Evolutionary conservation across 1,140 invertebrate species (phyloP), one percentile per base, ranked within the genome.

Genomic region (Parapsyche elsis): DNA sequence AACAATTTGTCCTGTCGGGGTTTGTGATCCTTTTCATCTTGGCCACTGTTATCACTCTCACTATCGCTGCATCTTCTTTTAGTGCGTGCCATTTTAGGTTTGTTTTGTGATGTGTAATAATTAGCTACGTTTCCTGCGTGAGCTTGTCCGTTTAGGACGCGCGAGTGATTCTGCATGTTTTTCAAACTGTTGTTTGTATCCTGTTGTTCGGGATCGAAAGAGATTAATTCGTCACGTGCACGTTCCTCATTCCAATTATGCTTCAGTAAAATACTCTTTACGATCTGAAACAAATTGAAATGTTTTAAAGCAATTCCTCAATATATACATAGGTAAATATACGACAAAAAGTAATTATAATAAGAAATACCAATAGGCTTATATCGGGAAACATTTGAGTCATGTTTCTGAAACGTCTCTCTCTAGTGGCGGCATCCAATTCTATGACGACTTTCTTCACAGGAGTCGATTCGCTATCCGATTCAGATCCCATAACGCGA

Each of bases 371-470:
- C 79, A 87, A 76, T 5, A 85, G 84, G 71, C 86, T 85, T 78
- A 89, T 85, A 81, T 89, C 88, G 5, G 88, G 88, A 76, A 89
- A 89, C 88, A 89, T 89, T 85, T 88, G 85, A 53, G 86, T 71
- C 88, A 89, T 89, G 79, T 89, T 89, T 79, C 85, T 84, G 77
- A 89, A 87, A 53, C 88, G 84, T 49, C 88, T 85, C 75, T 89
- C 87, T 77, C 87, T 88, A 5, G 88, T 83, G 44, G 86, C 84
- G 12, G 87, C 85, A 14, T 87, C 88, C 0, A 89, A 80, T 0
- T 85, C 79, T 9, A 59, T 23, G 0, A 81, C 82, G 7, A 84
- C 81, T 77, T 86, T 88, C 82, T 88, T 88, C 10, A 85, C 84
- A 9, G 88, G 88, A 16, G 87, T 83, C 5, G 84, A 61, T 79